Evolutionary conservation across 2,888 invertebrate genomes (phyloP), one percentile per base, ranked within the genome.

Genomic region (Diogma glabrata): DNA sequence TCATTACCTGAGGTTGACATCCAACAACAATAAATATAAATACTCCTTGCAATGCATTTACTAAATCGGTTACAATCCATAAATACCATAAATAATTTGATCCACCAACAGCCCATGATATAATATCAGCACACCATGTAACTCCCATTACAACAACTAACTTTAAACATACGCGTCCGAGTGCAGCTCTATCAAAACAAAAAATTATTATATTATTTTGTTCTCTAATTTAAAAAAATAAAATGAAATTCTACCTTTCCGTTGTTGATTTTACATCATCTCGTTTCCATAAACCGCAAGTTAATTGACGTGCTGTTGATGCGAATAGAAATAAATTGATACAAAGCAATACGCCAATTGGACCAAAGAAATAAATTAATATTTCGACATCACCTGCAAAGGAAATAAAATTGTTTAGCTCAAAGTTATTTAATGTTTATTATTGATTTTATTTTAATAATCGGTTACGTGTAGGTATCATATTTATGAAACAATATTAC

Each of bases 11-110:
- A 52, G 88, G 89, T 74, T 89, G 89, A 67, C 87, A 88, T 49
- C 88, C 90, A 59, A 89, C 87, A 57, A 90, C 89, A 62, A 87
- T 80, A 71, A 90, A 91, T 62, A 90, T 90, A 67, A 89, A 82
- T 51, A 90, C 84, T 57, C 91, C 91, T 69, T 90, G 90, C 59
- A 88, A 75, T 57, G 87, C 85, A 72, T 90, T 91, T 62, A 90
- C 79, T 63, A 89, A 68, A 71, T 91, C 90, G 50, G 88, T 86
- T 57, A 85, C 74, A 70, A 87, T 86, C 88, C 90, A 90, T 60
- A 84, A 71, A 66, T 82, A 84, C 88, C 90, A 90, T 60, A 84
- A 71, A 66, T 82, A 84, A 60, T 82, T 75, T 1, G 87, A 87
- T 5, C 88, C 87, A 57, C 87, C 88, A 54, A 82, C 81, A 56